Percentiles rank a stretch among this genome's conserved stretches.
Conservation (phyloP, 2,113 vertebrate species). For the Callipepla squamata region DNA sequence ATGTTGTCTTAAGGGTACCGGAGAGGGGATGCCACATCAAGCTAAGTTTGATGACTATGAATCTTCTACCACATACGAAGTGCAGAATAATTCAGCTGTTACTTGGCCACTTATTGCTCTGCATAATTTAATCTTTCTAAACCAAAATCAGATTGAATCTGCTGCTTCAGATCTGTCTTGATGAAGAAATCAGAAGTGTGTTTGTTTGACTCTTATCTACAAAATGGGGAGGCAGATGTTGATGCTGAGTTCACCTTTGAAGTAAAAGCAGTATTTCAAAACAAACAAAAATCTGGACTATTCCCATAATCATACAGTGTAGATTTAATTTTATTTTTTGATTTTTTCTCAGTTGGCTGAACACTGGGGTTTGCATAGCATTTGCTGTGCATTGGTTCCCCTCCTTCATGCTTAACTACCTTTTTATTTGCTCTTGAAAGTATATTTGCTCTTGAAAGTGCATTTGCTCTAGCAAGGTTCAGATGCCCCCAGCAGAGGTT, state of each 20-base stretch:
- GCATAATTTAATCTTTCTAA: neutral
- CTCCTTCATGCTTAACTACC: neutral
- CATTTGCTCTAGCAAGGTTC: no score
- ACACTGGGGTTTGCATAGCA: fast-evolving
- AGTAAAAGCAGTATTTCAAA: neutral
- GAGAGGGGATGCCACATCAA: neutral
- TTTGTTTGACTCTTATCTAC: neutral
- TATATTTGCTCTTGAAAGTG: no score
- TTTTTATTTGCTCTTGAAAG: neutral
- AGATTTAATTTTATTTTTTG: neutral
- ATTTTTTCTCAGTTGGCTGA: neutral
- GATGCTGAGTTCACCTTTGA: neutral
- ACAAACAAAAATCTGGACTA: neutral
- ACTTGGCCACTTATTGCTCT: neutral
- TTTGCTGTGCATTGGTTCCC: neutral
- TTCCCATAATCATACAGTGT: neutral
- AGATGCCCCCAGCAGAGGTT: neutral
- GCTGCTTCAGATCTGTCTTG: neutral
- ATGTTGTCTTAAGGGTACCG: neutral
- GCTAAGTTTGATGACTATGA: neutral
- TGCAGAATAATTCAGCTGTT: neutral
- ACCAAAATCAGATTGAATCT: neutral
- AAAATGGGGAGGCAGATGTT: neutral
- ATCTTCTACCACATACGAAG: neutral
- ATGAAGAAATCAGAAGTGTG: neutral